A percentile compares a stretch with the other conserved stretches of the same genome.
These are phyloP conservation scores for Numenius phaeopus DNA, from an alignment of 2,797 vertebrate species.

Conservation along the genomic window DNA sequence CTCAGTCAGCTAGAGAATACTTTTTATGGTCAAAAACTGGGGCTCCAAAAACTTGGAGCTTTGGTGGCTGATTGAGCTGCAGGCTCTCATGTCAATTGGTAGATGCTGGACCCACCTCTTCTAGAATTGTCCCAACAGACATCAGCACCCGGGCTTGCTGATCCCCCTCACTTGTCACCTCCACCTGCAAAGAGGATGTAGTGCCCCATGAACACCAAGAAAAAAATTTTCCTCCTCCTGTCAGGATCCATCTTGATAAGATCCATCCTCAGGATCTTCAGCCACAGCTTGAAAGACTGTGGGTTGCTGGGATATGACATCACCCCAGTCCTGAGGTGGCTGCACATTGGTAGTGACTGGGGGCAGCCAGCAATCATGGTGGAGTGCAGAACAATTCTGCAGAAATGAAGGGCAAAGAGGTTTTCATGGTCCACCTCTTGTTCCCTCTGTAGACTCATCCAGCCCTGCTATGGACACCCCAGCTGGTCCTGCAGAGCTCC, in stretches of 20 bases:
- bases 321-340: not conserved
- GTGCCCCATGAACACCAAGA: not conserved
- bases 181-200: not conserved
- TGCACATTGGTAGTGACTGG: not conserved
- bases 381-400: not conserved
- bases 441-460: not conserved
- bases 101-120: not conserved
- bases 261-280: not conserved
- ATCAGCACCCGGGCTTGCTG: no score
- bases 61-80: not conserved
- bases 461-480: not conserved
- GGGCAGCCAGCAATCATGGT: rapidly evolving
- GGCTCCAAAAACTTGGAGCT: not conserved
- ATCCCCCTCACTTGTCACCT: not conserved
- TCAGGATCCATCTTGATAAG: not conserved
- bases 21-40: not conserved
- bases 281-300: not conserved
- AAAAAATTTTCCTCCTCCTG: not conserved
- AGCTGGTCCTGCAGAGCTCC: not conserved
- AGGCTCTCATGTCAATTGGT: not conserved
- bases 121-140: not conserved
- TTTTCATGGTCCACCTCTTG: not conserved
- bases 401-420: not conserved
- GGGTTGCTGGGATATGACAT: not conserved
- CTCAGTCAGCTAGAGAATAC: not conserved